Conservation (phyloP, 2,113 vertebrate species). For the Brachyistius frenatus region DNA sequence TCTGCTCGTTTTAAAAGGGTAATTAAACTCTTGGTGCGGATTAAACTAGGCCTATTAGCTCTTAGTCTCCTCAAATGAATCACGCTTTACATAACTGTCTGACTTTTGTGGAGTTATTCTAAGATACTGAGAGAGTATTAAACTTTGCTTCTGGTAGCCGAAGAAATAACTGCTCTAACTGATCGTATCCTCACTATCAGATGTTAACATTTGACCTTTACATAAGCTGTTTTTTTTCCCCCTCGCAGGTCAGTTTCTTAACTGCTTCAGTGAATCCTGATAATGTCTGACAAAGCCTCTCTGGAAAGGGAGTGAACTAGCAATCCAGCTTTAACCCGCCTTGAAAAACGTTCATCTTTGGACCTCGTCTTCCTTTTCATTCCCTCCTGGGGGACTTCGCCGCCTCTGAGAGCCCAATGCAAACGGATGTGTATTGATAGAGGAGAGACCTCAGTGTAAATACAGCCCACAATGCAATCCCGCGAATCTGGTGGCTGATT, state of each 20-base stretch:
- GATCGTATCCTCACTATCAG: slow-evolving; percentile 28
- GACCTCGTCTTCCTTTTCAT: slow-evolving; percentile 45
- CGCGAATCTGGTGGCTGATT: slow-evolving; percentile 68
- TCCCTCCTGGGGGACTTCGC: slow-evolving; percentile 28
- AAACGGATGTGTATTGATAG: slow-evolving; percentile 70
- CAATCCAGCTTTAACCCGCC: slow-evolving; percentile 53
- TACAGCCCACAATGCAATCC: slow-evolving; percentile 67
- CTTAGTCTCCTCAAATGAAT: slow-evolving; percentile 24
- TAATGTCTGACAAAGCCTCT: slow-evolving; percentile 33
- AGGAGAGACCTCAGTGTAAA: slow-evolving; percentile 66
- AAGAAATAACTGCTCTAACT: slow-evolving; percentile 3
- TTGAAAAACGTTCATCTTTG: slow-evolving; percentile 56
- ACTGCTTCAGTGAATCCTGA: slow-evolving; percentile 26
- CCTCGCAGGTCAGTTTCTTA: slow-evolving; percentile 8
- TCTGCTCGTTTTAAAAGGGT: slow-evolving; percentile 20
- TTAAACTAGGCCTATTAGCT: slow-evolving; percentile 23
- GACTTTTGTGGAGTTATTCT: slow-evolving; percentile 3
- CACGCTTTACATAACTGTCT: not conserved
- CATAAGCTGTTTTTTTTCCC: not conserved
- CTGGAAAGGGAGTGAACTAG: slow-evolving; percentile 29
- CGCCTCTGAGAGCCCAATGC: slow-evolving; percentile 45
- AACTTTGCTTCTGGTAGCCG: not conserved
- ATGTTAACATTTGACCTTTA: slow-evolving; percentile 43
- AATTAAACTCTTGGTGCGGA: slow-evolving; percentile 2
- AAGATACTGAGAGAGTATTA: not conserved